Base-by-base conservation (phyloP, 2,888 invertebrate species). In the Eupithecia inturbata region DNA sequence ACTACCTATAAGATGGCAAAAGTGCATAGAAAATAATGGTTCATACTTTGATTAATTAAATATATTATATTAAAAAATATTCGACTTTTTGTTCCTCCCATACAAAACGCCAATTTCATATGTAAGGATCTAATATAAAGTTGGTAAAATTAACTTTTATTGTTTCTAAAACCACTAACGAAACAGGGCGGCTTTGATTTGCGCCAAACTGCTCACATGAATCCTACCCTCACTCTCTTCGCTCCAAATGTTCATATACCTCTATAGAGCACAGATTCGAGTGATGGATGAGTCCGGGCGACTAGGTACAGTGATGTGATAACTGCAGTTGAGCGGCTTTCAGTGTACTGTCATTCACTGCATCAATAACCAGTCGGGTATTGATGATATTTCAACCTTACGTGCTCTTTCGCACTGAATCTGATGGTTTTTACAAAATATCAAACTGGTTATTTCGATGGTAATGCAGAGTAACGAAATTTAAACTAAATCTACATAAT, bases 251-350 rank as follows among this genome's bases (percentile, higher is more conserved):
- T 79, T 75, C 77, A 57, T 26, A 57, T n/a, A n/a, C n/a, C n/a
- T n/a, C n/a, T n/a, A n/a, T 26, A 4, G 57, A 7, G 57, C 57
- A 57, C 22, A 77, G 76, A 77, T 78, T 75, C 73, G 74, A 75
- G 63, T 79, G 78, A 80, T 80, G 78, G 80, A 79, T 80, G 78
- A 74, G 77, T 76, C 75, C 76, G 75, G 71, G 76, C 74, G 68
- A 60, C n/a, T n/a, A n/a, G n/a, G 62, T n/a, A 22, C 49, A 22
- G 39, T 64, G 66, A 75, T 72, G 69, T 72, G 74, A 72, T 75
- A 70, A 72, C 74, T 62, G 62, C 57, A 57, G 57, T 57, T 57
- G 57, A 57, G 26, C 57, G 57, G 57, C 57, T 57, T 57, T 57
- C 57, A 57, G 5, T 57, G 26, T 57, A 57, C 26, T 57, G 57